Base-by-base conservation (phyloP, 2,113 vertebrate genomes). In the Calyptomena viridis region DNA sequence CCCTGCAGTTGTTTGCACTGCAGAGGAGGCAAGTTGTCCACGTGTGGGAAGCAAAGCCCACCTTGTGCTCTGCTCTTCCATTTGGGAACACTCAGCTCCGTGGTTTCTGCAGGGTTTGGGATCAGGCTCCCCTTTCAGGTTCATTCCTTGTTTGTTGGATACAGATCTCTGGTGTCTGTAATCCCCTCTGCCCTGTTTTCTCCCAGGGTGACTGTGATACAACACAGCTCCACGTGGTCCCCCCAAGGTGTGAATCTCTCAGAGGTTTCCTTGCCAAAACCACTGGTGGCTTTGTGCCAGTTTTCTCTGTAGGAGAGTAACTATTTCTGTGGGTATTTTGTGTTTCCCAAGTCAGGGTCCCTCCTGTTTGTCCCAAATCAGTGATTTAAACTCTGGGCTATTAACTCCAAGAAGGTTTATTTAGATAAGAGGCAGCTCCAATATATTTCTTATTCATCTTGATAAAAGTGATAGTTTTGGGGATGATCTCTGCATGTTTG, bases 211-310 rank as follows among this genome's bases (percentile, higher is more conserved):
- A 3, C 58, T 22, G 31, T 16, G 6, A 4, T 16, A 40, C 21
- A 47, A 22, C 46, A 21, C 27, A 50, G 69, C 59, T 42, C 39
- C 59, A 14, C 1, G 2, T 74, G 46, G 44, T 63, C 17, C 67
- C 56, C 78, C 20, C 9, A 14, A 49, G 67, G 47, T 56, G n/a
- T 67, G 14, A 62, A 72, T n/a, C 59, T 40, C 2, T 33, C 2
- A 4, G 63, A 67, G 58, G 37, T 63, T 52, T 76, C 63, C 58
- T 24, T 68, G 67, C 52, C 55, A 28, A 47, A 88, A 13, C 33
- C 21, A 3, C 47, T 59, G 15, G 20, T 0, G 16, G 0, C 56
- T 69, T 76, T 13, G 5, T 56, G 28, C 35, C 3, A 2, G 9
- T 66, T 49, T 56, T 55, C 16, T 3, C 14, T 27, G 25, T 25